These are phyloP conservation scores for Drosophila melanica DNA, from an alignment of 1,140 invertebrate species.

Conservation along the genomic window DNA sequence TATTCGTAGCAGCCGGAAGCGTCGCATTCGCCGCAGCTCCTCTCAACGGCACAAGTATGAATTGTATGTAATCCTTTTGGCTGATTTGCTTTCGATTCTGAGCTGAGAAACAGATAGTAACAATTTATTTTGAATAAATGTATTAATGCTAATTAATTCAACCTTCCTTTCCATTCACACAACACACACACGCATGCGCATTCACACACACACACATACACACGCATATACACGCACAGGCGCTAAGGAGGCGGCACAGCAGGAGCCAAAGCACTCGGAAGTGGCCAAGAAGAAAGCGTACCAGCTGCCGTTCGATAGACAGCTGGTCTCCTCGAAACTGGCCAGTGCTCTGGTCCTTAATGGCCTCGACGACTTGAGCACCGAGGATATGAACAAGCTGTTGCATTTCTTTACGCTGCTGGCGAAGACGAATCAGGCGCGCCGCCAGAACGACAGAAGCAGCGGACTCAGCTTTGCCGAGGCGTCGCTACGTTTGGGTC, in stretches of 20 bases:
- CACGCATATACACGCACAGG: conserved; percentile 6
- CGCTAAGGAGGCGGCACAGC: background rate
- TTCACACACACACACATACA: background rate
- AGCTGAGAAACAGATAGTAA: background rate
- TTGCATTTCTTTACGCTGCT: conserved; percentile 90
- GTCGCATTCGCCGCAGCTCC: background rate
- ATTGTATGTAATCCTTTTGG: conserved; percentile 21
- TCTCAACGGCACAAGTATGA: conserved; percentile 1
- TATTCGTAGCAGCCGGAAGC: background rate
- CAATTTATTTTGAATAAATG: background rate
- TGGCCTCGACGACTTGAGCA: conserved; percentile 90
- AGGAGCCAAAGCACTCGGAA: conserved; percentile 5
- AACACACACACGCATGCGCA: background rate
- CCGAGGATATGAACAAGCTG: conserved; percentile 90
- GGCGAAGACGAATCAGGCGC: conserved; percentile 62
- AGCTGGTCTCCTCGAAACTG: conserved; percentile 89
- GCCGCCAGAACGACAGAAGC: conserved; percentile 25
- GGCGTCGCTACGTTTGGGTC: conserved; percentile 19
- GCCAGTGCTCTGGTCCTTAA: conserved; percentile 90
- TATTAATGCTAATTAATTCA: conserved; percentile 12
- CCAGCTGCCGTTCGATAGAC: conserved; percentile 69
- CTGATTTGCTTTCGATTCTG: background rate
- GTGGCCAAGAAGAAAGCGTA: conserved; percentile 16
- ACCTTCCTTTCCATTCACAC: conserved; percentile 3
- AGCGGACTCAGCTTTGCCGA: conserved; percentile 43